A percentile compares a stretch with the other conserved stretches of the same genome.
Evolutionary conservation across 2,888 invertebrate genomes (phyloP).

Genomic region (Drosophila koepferae): DNA sequence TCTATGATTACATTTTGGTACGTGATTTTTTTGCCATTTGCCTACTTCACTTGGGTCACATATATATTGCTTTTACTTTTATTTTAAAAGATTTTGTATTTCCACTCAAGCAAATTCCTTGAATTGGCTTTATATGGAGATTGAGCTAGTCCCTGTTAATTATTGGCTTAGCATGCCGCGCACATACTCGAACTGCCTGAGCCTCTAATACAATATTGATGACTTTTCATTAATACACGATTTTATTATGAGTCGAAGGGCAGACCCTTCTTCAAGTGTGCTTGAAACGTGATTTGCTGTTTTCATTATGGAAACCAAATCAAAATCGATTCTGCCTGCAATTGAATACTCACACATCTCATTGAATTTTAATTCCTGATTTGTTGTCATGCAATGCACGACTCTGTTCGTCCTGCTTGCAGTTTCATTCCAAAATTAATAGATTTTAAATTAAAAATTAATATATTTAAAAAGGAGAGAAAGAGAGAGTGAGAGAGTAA

Average conservation of each 20-base stretch:
- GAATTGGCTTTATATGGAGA: slow-evolving; percentile 5
- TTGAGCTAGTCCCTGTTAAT: slow-evolving; percentile 42
- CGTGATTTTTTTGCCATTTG: slow-evolving; percentile 57
- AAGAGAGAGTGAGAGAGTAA: neutral
- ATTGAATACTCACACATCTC: neutral
- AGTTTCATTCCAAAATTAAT: slow-evolving; percentile 34
- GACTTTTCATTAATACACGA: slow-evolving; percentile 48
- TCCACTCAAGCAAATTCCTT: neutral
- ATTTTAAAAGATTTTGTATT: slow-evolving; percentile 28
- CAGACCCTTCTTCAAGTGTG: neutral
- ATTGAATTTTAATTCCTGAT: slow-evolving; percentile 7
- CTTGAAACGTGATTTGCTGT: slow-evolving; percentile 10
- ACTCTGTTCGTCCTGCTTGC: neutral
- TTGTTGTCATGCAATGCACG: neutral
- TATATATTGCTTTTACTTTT: slow-evolving; percentile 32
- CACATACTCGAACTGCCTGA: slow-evolving; percentile 44
- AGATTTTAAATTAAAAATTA: slow-evolving; percentile 7
- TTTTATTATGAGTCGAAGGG: neutral
- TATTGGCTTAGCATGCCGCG: slow-evolving; percentile 51
- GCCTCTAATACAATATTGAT: slow-evolving; percentile 58
- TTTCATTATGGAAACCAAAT: neutral
- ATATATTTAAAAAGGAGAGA: neutral
- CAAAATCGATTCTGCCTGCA: neutral
- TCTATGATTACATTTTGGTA: slow-evolving; percentile 50
- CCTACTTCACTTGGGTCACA: slow-evolving; percentile 5